phyloP scores from a whole-genome alignment of 2,797 vertebrate species.

The Trachurus trachurus region DNA sequence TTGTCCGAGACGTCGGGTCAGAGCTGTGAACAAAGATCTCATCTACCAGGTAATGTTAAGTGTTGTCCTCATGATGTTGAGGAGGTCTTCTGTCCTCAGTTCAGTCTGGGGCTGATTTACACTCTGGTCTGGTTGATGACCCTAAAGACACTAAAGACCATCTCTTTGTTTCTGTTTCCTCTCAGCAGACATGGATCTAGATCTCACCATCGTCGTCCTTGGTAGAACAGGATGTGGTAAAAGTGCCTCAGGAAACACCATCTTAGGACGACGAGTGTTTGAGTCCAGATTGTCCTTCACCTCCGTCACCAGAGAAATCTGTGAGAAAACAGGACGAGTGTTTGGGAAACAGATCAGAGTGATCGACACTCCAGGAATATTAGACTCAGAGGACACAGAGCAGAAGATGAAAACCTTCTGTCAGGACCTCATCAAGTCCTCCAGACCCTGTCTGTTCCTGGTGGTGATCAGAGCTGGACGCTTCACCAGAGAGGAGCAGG shows the following conservation, averaged over 20 bases:
- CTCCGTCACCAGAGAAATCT: neutral
- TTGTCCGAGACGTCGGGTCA: no score
- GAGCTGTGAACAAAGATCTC: no score
- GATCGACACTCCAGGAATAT: constrained; percentile 36
- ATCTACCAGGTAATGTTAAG: no score
- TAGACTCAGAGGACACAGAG: neutral
- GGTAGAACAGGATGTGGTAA: constrained; percentile 47
- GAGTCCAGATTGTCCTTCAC: rapidly evolving
- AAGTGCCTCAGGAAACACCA: constrained; percentile 47
- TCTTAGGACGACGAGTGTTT: constrained; percentile 31
- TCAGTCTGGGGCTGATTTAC: no score
- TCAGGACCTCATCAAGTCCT: neutral
- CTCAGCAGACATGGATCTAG: no score
- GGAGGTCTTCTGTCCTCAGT: no score
- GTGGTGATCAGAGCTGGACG: constrained; percentile 9
- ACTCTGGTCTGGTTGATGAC: no score
- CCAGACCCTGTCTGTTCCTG: constrained; percentile 26
- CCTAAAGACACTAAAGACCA: no score
- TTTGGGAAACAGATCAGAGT: constrained; percentile 24
- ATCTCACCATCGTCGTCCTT: constrained; percentile 43
- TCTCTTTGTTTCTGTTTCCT: no score
- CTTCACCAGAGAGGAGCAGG: constrained; percentile 19
- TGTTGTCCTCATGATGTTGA: no score
- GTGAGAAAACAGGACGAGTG: rapidly evolving
- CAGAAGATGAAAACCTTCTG: neutral